A percentile compares a stretch with the other conserved stretches of the same genome.
Conservation (phyloP, 2,113 vertebrate species). For the Xiphophorus couchianus region DNA sequence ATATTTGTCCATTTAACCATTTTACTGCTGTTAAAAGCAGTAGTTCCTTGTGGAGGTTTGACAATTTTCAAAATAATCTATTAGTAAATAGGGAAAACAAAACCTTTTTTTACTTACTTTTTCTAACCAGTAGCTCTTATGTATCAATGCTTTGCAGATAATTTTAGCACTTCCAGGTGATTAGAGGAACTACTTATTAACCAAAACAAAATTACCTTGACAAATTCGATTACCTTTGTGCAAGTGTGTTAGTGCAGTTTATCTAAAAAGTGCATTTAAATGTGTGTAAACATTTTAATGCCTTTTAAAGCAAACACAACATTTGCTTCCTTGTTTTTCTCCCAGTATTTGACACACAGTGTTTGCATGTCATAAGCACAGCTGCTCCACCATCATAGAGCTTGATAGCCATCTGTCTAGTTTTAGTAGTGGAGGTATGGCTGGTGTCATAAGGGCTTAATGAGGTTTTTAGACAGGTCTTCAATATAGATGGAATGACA, state of each 20-base stretch:
- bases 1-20: too few species aligned
- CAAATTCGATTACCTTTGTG: too few species aligned
- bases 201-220: neutral
- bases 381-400: conserved; percentile 66
- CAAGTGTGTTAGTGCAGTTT: conserved; percentile 7
- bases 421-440: conserved; percentile 60
- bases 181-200: neutral
- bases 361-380: conserved; percentile 60
- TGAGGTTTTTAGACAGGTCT: conserved; percentile 69
- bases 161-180: neutral
- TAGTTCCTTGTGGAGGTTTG: too few species aligned
- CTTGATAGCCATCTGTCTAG: conserved; percentile 71
- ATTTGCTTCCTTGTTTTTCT: conserved; percentile 36
- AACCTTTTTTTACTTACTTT: too few species aligned
- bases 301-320: conserved; percentile 14
- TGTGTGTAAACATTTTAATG: conserved; percentile 24
- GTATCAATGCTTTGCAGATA: neutral
- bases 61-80: too few species aligned
- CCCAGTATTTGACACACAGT: conserved; percentile 14
- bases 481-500: conserved; percentile 64
- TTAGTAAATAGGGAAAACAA: too few species aligned
- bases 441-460: conserved; percentile 70
- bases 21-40: too few species aligned
- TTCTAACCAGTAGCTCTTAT: neutral
- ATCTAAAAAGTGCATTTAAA: neutral